Evolutionary conservation across 1,140 invertebrate genomes (phyloP).

Genomic region (Chrysopa pallens): DNA sequence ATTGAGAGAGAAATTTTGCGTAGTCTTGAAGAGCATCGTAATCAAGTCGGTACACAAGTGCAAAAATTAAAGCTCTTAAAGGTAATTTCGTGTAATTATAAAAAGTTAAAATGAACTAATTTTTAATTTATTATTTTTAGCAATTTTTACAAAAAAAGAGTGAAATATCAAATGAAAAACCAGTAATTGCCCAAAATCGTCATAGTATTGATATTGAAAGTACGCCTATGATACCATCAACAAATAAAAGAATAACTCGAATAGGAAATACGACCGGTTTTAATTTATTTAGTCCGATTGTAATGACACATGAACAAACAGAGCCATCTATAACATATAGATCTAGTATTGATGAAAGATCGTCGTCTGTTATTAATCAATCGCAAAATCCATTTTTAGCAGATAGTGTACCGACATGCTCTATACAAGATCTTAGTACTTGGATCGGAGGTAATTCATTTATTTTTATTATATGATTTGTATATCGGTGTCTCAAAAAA

Average conservation of each 20-base stretch:
- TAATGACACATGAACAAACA: slow-evolving; percentile 10
- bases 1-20: slow-evolving; percentile 23
- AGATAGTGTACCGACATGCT: slow-evolving; percentile 23
- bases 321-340: background rate
- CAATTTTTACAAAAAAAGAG: no score
- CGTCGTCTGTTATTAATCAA: no score
- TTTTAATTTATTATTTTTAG: background rate
- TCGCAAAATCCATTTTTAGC: no score
- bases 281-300: slow-evolving; percentile 32
- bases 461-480: no score
- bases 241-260: slow-evolving; percentile 1
- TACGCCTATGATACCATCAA: slow-evolving; percentile 15
- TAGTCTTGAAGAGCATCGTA: slow-evolving; percentile 30
- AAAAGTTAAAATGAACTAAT: background rate
- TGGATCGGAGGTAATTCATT: slow-evolving; percentile 28
- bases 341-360: no score
- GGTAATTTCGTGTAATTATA: slow-evolving; percentile 14
- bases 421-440: slow-evolving; percentile 33
- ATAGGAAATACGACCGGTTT: slow-evolving; percentile 12
- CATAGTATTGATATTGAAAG: slow-evolving; percentile 9
- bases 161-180: no score
- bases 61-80: slow-evolving; percentile 35
- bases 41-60: slow-evolving; percentile 33
- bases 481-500: background rate
- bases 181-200: background rate